Percentiles rank a stretch among this genome's conserved stretches.
phyloP scores from a whole-genome alignment of 2,113 vertebrate species.

The Ivindomyrus marchei region DNA sequence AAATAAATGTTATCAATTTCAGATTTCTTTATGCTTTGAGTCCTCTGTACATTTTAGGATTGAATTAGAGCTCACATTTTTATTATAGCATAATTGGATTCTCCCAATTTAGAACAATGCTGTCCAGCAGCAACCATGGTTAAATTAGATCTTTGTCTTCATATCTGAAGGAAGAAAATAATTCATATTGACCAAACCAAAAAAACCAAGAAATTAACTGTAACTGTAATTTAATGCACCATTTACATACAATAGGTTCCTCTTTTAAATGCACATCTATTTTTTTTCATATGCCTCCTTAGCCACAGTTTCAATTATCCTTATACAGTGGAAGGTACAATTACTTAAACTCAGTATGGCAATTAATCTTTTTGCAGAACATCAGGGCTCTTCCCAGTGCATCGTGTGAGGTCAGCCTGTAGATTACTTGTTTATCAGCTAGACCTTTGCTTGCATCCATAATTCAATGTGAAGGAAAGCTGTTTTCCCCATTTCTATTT shows the following conservation, averaged over 20 bases:
- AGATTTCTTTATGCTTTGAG: background rate
- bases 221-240: background rate
- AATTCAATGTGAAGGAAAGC: conserved; percentile 5
- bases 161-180: background rate
- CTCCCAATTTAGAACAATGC: background rate
- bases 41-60: background rate
- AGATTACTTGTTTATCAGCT: conserved; percentile 2
- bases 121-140: background rate
- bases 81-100: background rate
- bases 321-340: background rate
- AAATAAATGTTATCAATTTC: background rate
- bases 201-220: background rate
- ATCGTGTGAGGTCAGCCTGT: conserved; percentile 8
- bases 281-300: background rate
- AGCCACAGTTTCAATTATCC: background rate
- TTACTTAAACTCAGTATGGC: conserved; percentile 11
- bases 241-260: background rate
- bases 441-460: conserved; percentile 16
- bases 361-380: background rate
- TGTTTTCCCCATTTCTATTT: conserved; percentile 6
- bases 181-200: no score
- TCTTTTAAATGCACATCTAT: background rate
- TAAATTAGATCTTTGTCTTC: background rate
- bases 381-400: background rate
- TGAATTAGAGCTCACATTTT: background rate